Conservation (phyloP, 53 echinoderm and acorn worm species). For the Crossaster papposus region DNA sequence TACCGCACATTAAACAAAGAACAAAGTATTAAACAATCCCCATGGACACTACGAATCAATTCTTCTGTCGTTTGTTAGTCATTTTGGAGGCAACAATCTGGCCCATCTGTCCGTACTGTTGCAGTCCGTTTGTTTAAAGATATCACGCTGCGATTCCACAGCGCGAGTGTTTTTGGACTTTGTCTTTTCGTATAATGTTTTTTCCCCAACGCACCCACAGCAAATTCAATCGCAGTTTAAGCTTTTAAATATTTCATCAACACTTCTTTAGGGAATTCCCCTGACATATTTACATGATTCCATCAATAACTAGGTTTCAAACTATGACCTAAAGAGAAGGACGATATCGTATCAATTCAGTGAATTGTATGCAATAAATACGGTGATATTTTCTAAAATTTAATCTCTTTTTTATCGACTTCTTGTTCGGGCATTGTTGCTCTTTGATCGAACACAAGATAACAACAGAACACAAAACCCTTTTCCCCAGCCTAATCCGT, state of each 20-base stretch:
- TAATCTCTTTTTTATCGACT: background rate
- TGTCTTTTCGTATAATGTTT: constrained; percentile 9
- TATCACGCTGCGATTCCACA: constrained; percentile 5
- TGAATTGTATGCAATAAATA: background rate
- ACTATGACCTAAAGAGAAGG: background rate
- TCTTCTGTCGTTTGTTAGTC: constrained; percentile 40
- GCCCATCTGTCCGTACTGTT: constrained; percentile 33
- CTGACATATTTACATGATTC: background rate
- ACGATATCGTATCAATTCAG: background rate
- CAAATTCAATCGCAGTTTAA: background rate
- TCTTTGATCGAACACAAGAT: background rate
- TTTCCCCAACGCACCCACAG: background rate
- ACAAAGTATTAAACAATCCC: constrained; percentile 23
- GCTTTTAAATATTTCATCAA: constrained; percentile 11
- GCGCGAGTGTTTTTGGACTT: constrained; percentile 20
- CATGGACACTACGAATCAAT: constrained; percentile 23
- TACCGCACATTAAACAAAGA: constrained; percentile 17
- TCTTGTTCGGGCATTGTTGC: background rate
- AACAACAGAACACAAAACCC: background rate
- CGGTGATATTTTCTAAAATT: background rate
- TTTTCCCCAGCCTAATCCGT: background rate
- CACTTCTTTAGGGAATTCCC: background rate
- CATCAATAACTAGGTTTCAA: background rate
- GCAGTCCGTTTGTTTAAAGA: constrained; percentile 9
- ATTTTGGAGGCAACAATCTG: constrained; percentile 2